Percentiles rank a stretch among this genome's conserved stretches.
Evolutionary conservation across 2,797 vertebrate species (phyloP).

Genomic region (Sparus aurata): DNA sequence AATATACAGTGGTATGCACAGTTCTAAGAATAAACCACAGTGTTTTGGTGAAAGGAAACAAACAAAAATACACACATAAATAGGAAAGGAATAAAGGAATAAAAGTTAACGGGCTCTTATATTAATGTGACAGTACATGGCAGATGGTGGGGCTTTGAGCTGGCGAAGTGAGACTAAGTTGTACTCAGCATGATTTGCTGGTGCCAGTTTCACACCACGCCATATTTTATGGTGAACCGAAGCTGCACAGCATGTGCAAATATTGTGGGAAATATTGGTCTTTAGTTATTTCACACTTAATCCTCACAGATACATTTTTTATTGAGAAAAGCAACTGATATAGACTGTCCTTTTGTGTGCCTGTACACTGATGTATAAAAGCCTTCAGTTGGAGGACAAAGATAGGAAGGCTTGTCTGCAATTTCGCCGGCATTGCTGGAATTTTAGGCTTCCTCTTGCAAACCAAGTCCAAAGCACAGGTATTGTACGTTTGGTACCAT

Average conservation of each 20-base stretch:
- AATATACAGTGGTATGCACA: conserved; percentile 3
- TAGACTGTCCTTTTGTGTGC: background rate
- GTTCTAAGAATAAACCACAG: conserved; percentile 12
- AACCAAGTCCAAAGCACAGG: conserved; percentile 5
- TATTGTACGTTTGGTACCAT: background rate
- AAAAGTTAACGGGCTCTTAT: conserved; percentile 45
- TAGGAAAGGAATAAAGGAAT: conserved; percentile 21
- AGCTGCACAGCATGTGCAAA: conserved; percentile 58
- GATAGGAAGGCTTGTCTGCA: background rate
- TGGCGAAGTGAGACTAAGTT: conserved; percentile 71
- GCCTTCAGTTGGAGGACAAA: background rate
- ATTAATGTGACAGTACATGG: conserved; percentile 53
- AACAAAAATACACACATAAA: background rate
- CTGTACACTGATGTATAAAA: background rate
- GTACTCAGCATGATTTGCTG: conserved; percentile 62
- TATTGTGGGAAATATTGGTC: conserved; percentile 58
- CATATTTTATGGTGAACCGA: conserved; percentile 67
- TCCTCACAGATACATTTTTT: conserved; percentile 21
- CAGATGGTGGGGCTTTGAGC: conserved; percentile 75
- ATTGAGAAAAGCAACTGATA: background rate
- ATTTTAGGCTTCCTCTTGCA: background rate
- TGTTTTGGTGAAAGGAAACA: background rate
- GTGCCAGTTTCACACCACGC: conserved; percentile 74
- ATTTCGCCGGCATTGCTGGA: background rate
- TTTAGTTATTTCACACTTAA: conserved; percentile 25